Base-by-base conservation (phyloP, 2,113 vertebrate species). In the Hiodon tergisus region DNA sequence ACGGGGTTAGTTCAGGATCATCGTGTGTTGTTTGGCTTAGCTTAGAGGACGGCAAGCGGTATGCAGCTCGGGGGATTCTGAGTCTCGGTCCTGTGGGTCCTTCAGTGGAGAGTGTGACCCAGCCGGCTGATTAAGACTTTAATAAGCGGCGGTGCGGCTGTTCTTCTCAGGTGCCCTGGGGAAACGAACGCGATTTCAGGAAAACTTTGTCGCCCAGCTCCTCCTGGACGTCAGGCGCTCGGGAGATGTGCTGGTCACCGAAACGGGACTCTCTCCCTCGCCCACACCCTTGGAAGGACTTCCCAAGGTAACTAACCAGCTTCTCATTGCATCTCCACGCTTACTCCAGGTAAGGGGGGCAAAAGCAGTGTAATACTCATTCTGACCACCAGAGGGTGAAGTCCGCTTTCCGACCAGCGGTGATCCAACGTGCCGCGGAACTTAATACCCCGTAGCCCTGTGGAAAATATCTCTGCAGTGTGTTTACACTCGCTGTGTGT, bases 181-280 rank as follows among this genome's bases (percentile, higher is more conserved):
- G 5, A 99, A 98, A 87, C 92, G 96, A 78, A 99, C 97, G 7
- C 90, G 87, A 11, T 99, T 94, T 86, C 97, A 98, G 86, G 91
- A 99, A 83, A 96, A 93, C 79, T 92, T 89, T 0, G 82, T 98
- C 81, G 94, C 97, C 73, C 97, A 99, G 85, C 94, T 99, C 80
- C 85, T 98, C 80, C 80, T 98, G 16, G 89, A 95, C 67, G 95
- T 99, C 10, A 91, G 84, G 73, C 92, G 90, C 75, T 86, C 89
- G 77, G 88, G 85, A 67, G 86, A 84, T 10, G 82, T 7, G 9
- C 2, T 6, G 69, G 83, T 75, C 5, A 61, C 10, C 0, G 67
- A 84, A 6, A 66, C 16, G 48, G 91, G 92, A 2, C 80, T 89
- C 76, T 95, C 88, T 80, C 92, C 88, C 6, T 59, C 85, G 62